These are phyloP conservation scores for Zenarchopterus dispar DNA, from an alignment of 2,797 vertebrate genomes.

Conservation along the genomic window DNA sequence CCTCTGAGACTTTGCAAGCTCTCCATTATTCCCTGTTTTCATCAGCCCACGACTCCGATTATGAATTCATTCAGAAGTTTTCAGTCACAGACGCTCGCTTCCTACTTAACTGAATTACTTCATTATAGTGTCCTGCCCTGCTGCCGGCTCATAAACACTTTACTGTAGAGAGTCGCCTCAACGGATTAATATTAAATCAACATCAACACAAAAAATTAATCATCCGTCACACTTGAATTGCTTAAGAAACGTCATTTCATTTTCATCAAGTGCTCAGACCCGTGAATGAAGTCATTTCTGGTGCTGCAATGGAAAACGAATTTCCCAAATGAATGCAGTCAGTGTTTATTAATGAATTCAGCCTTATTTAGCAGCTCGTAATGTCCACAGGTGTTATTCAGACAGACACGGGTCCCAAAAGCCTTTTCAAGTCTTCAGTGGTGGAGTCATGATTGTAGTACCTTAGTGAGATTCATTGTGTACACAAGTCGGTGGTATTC, in stretches of 20 bases:
- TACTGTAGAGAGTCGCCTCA: constrained; percentile 24
- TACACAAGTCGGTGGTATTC: too few relatives aligned
- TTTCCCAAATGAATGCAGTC: constrained; percentile 61
- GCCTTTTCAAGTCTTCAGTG: constrained; percentile 29
- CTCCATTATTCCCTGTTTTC: constrained; percentile 40
- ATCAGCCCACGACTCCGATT: constrained; percentile 28
- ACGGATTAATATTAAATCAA: constrained; percentile 63
- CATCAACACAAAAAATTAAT: constrained; percentile 47
- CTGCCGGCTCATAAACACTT: constrained; percentile 57
- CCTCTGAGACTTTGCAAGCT: constrained; percentile 24
- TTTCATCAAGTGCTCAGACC: constrained; percentile 48
- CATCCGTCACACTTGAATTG: constrained; percentile 49
- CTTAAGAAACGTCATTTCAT: constrained; percentile 56
- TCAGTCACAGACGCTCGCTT: constrained; percentile 40
- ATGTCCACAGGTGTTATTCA: constrained; percentile 58
- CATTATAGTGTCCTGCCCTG: constrained; percentile 45
- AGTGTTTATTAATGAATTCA: constrained; percentile 69
- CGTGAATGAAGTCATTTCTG: constrained; percentile 60
- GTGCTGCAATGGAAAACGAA: constrained; percentile 62
- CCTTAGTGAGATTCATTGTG: constrained; percentile 2
- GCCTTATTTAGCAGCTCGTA: constrained; percentile 60
- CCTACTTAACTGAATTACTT: constrained; percentile 51
- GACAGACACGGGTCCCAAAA: constrained; percentile 49
- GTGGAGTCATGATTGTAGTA: constrained; percentile 22
- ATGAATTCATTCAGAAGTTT: constrained; percentile 60